phyloP scores from a whole-genome alignment of 2,113 vertebrate genomes.

The Dendropsophus ebraccatus region DNA sequence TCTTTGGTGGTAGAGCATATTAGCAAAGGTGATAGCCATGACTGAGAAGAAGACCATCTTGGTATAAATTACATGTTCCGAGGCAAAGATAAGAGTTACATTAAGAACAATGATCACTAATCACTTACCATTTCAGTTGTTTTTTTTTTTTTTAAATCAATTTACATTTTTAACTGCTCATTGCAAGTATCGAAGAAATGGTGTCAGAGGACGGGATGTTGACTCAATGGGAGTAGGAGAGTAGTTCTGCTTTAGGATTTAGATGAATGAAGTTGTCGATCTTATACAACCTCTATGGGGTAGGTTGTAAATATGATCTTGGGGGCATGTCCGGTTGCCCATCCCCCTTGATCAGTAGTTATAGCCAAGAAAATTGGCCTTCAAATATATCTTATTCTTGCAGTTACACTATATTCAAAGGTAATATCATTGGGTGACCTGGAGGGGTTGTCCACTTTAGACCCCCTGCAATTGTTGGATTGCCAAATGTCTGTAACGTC shows the following conservation, averaged over 20 bases:
- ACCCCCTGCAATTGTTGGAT: no score
- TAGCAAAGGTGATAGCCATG: slow-evolving; percentile 60
- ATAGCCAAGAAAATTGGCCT: no score
- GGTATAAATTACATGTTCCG: slow-evolving; percentile 55
- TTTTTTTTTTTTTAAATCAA: slow-evolving; percentile 4
- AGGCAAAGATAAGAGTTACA: not conserved
- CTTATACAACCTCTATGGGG: no score
- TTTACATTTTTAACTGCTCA: not conserved
- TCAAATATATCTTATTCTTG: no score
- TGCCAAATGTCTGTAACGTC: no score
- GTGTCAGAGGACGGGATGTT: not conserved
- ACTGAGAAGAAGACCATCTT: slow-evolving; percentile 44
- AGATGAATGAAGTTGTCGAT: no score
- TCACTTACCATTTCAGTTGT: not conserved
- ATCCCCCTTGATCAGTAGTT: no score
- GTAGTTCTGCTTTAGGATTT: not conserved
- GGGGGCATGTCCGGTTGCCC: no score
- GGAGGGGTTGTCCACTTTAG: no score
- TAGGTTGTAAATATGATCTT: no score
- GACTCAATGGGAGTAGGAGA: not conserved
- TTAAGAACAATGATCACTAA: not conserved
- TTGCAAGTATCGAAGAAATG: not conserved
- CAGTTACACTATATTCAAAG: no score
- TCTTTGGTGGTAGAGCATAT: slow-evolving; percentile 61
- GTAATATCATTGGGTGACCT: no score